Evolutionary conservation across 2,113 vertebrate genomes (phyloP), one percentile per base, ranked within the genome.

Genomic region (Penelope pileata): DNA sequence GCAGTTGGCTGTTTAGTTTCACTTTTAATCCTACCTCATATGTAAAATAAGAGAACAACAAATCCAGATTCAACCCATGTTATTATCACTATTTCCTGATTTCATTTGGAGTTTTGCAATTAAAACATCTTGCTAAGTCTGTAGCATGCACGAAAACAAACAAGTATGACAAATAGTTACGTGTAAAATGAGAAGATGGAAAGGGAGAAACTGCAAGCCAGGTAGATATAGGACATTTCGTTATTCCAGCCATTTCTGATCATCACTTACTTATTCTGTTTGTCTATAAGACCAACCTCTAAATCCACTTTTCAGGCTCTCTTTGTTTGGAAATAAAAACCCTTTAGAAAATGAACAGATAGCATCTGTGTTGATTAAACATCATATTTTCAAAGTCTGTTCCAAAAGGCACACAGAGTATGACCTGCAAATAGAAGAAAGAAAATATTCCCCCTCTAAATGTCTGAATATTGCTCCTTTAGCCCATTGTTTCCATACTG

Each of bases 391-490:
- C n/a, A 66, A 80, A 86, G 11, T 58, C 58, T 58, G 19, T 42
- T 66, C 66, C 81, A 86, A 78, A 88, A 92, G 19, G 6, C 47
- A 76, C 22, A 48, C 6, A 43, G 21, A 72, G 32, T 82, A 88
- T 88, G 73, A 86, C 50, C 75, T 91, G 23, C 13, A 88, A 91
- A 83, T 64, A 67, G 43, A 70, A 93, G 69, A 90, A 66, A n/a
- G 62, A 66, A 81, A 67, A 10, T 54, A 80, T 45, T n/a, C 30
- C 6, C 30, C 3, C 24, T 93, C 19, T 36, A 86, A 62, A 82
- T 60, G 38, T 80, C 51, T 23, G 77, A 14, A 69, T 50, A 42
- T 38, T 81, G 4, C 8, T 73, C 9, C 26, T 42, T 79, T 76
- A 91, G 85, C 40, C 38, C n/a, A 5, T n/a, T 67, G 18, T 78